Conservation (phyloP, 1,140 invertebrate species). For the Leptoteleia sp. region DNA sequence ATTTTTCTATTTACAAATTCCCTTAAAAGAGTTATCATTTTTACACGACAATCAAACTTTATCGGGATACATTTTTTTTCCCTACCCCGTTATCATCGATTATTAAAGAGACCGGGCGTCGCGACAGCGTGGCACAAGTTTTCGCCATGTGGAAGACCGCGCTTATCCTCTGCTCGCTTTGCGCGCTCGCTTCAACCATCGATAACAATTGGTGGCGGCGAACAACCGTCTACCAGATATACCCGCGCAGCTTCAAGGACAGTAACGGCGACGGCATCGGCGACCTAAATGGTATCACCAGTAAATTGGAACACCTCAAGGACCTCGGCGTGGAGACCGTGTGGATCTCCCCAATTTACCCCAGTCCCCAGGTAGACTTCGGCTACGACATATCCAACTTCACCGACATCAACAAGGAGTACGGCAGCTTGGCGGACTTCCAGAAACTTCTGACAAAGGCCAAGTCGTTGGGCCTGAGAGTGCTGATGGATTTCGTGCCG, state of each 20-base stretch:
- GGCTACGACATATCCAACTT: conserved; percentile 82
- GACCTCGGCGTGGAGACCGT: conserved; percentile 78
- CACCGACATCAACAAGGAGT: conserved; percentile 79
- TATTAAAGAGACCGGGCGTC: conserved; percentile 9
- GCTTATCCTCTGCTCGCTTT: not conserved
- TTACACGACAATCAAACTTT: conserved; percentile 3
- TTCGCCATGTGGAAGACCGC: conserved; percentile 3
- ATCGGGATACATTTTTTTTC: not conserved
- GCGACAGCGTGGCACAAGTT: not conserved
- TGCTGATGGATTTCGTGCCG: conserved; percentile 89
- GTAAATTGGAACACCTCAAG: conserved; percentile 69
- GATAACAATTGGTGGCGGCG: conserved; percentile 18
- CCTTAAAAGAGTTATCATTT: conserved; percentile 1
- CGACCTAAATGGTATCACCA: conserved; percentile 83
- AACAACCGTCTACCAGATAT: conserved; percentile 85
- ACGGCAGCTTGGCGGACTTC: conserved; percentile 82
- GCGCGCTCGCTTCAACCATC: not conserved
- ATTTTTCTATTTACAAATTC: not conserved
- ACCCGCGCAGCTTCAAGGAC: conserved; percentile 87
- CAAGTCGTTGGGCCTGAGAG: conserved; percentile 79
- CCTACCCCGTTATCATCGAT: not conserved
- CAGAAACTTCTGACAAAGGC: conserved; percentile 74
- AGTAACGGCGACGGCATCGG: conserved; percentile 88
- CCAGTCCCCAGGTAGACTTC: conserved; percentile 81
- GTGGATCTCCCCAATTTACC: conserved; percentile 82